A percentile compares a stretch with the other conserved stretches of the same genome.
Evolutionary conservation across 2,113 vertebrate genomes (phyloP).

Genomic region (Galbula dea): DNA sequence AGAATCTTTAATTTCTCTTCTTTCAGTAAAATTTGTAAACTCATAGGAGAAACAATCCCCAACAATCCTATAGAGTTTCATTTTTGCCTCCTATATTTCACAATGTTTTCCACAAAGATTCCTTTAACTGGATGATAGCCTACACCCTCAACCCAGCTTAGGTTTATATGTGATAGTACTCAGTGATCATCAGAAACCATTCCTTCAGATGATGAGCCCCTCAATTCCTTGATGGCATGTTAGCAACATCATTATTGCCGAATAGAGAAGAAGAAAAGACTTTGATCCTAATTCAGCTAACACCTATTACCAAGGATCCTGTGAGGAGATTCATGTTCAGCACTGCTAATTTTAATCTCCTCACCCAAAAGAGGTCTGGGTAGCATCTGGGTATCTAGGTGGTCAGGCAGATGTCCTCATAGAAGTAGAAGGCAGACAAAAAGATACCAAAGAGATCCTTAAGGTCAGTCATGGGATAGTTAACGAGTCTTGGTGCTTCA

Average conservation of each 20-base stretch:
- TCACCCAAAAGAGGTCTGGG: neutral
- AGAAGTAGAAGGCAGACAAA: neutral
- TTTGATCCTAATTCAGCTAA: neutral
- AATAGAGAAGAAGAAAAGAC: neutral
- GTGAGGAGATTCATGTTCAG: neutral
- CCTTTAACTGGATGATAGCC: neutral
- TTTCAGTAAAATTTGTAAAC: neutral
- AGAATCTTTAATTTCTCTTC: neutral
- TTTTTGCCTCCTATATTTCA: neutral
- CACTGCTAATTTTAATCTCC: neutral
- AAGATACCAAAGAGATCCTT: neutral
- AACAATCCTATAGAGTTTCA: neutral
- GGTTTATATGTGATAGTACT: neutral
- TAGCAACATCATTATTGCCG: neutral
- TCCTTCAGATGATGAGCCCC: neutral
- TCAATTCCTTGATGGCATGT: neutral
- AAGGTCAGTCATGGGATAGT: neutral
- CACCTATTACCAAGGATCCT: neutral
- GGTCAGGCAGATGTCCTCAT: neutral
- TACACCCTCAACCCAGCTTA: neutral
- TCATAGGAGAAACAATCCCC: neutral
- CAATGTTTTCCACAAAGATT: neutral
- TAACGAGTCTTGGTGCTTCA: neutral
- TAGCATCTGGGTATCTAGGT: neutral
- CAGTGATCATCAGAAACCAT: neutral